Base-by-base conservation (phyloP, 1,140 invertebrate species). In the Pygmarrhopalites habei region DNA sequence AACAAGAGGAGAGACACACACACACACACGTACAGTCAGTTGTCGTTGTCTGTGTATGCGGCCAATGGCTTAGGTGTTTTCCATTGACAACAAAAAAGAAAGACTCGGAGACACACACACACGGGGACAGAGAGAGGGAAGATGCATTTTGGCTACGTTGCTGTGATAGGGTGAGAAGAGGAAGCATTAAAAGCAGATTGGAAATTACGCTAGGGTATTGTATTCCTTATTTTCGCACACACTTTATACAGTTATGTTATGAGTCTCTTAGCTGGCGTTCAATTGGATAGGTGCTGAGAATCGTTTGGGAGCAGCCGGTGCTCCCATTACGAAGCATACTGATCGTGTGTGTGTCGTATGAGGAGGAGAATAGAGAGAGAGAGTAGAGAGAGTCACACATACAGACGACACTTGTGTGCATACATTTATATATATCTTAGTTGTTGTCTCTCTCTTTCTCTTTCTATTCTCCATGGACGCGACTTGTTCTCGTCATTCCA, bases 161-260 rank as follows among this genome's bases (percentile, higher is more conserved):
- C 35, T 63, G 47, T 29, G 15, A 57, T 28, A 63, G 39, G 28
- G 61, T 53, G 61, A 43, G 53, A 57, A 35, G 26, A 1, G n/a
- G n/a, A n/a, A n/a, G 43, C 61, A 63, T 63, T 63, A 63, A 63
- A 57, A 63, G 61, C 43, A 63, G 61, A 63, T 63, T 57, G 61
- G 61, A 63, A 63, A 63, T 63, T 63, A 63, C 47, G 57, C 61
- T 56, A 29, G 60, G 23, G 60, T 53, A 51, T 55, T 60, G 46
- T 35, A 60, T 51, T 60, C 28, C 17, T 15, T 61, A 57, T 47
- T 63, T 63, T 63, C 53, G 51, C 51, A 46, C 61, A 63, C n/a
- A n/a, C 53, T 57, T 63, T 63, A 29, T 55, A 56, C 44, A 61
- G 39, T 63, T 63, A 53, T 62, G 60, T 62, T 62, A 63, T 63